Base-by-base conservation (phyloP, 2,888 invertebrate species). In the Cecidostiba fungosa region DNA sequence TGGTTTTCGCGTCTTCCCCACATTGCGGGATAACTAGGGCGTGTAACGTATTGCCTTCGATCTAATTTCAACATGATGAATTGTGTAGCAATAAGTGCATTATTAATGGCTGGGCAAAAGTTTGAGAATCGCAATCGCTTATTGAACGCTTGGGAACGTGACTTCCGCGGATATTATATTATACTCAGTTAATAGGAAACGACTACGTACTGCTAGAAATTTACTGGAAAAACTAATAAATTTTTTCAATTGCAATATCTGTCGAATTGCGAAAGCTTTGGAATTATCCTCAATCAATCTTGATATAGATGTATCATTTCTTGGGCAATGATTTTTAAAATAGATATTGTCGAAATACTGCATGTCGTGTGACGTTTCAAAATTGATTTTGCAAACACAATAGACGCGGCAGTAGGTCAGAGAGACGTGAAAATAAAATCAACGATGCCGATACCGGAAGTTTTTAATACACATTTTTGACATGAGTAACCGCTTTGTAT, bases 61-160 rank as follows among this genome's bases (percentile, higher is more conserved):
- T 81, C 54, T 81, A 29, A 81, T 73, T 81, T 81, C 73, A 74
- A 62, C 73, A 74, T 81, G 81, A 81, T 81, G 62, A 62, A 73
- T 81, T 43, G 39, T 43, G 39, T 81, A 81, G 39, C 81, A 74
- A 74, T 81, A 81, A 81, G 43, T 62, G 62, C 62, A 59, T 81
- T 73, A 81, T 81, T 81, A 81, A 81, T 74, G 59, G 32, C 6
- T 26, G 62, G 14, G 14, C 39, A 80, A 54, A 79, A 80, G 72
- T 73, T 73, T 8, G 43, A 36, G 39, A 59, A 81, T 59, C 80
- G 39, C 4, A 54, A 80, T 72, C 23, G 36, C 43, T 73, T 73
- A 39, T 66, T 66, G 26, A 66, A 66, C 29, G 14, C 14, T 66
- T 10, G 66, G 66, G 16, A 26, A 66, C 66, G 26, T 66, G 66